Conservation (phyloP, 2,113 vertebrate genomes). For the Nothoprocta perdicaria region DNA sequence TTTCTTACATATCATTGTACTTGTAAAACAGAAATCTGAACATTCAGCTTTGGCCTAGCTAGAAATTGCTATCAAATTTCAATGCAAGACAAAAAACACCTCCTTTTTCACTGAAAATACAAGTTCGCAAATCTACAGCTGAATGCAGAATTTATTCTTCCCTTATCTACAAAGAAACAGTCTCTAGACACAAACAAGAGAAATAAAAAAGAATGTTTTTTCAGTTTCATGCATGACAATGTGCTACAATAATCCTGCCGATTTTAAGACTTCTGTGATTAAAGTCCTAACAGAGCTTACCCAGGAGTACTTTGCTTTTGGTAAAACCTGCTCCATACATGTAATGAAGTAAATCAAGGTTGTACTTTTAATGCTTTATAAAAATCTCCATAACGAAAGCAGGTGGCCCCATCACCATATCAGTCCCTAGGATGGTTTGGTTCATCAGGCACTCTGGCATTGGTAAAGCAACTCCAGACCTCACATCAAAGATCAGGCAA, state of each 20-base stretch:
- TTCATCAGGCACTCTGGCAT: not conserved
- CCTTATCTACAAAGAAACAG: not conserved
- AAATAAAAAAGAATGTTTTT: not conserved
- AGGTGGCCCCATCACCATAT: accelerated
- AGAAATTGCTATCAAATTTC: not conserved
- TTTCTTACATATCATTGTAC: not conserved
- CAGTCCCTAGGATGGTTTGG: not conserved
- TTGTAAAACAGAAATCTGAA: not conserved
- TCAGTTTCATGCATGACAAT: not conserved
- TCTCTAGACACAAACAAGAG: not conserved
- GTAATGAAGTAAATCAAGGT: not conserved
- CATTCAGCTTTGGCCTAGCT: not conserved
- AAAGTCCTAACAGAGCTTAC: not conserved
- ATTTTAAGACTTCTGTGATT: conserved; percentile 3
- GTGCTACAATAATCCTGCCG: not conserved
- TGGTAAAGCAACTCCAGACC: not conserved
- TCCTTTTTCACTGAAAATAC: not conserved
- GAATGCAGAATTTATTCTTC: not conserved
- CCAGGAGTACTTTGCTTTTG: not conserved
- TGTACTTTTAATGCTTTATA: not conserved
- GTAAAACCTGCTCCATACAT: not conserved
- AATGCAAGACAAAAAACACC: not conserved
- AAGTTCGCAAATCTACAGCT: not conserved
- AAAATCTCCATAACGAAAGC: not conserved
- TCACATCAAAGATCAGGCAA: not conserved